Base-by-base conservation (phyloP, 2,888 invertebrate species). In the Zelleria hepariella region DNA sequence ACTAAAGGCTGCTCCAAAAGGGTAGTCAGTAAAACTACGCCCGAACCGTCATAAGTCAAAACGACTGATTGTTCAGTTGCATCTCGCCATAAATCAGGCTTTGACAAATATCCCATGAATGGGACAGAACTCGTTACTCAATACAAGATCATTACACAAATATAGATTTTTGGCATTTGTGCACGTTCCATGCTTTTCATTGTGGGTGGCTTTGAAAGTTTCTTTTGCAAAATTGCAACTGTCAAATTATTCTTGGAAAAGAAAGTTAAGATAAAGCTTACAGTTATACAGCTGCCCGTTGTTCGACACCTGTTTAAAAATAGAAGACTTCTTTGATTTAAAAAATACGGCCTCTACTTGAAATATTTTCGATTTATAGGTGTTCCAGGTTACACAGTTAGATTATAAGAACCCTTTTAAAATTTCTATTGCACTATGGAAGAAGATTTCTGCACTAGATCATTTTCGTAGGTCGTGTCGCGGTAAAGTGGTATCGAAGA, bases 71-170 rank as follows among this genome's bases (percentile, higher is more conserved):
- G 86, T 87, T 83, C 75, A 68, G 81, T 86, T 85, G 85, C 86
- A 82, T 81, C 82, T 82, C 70, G 74, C 65, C 81, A 83, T 88
- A 87, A 87, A 88, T 89, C 86, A 85, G 77, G 77, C 74, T 74
- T 74, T 79, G 80, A 80, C 80, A 77, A 79, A 76, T 75, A 72
- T 69, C 72, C 69, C 64, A 65, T 78, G 77, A 82, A 85, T 81
- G 76, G 78, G 67, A 71, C 65, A 27, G 25, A 64, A 66, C 71
- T 78, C 73, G 77, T 81, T 81, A 81, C 80, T 85, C 83, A 85
- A 88, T 86, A 79, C 80, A 73, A 74, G 75, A 77, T 86, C 86
- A 83, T 87, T 87, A 88, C 81, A 86, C 86, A 88, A 88, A 88
- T 86, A 87, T 87, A 84, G 85, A 82, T 84, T 86, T 86, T 78